Base-by-base conservation (phyloP, 2,797 vertebrate genomes). In the Microcaecilia unicolor region DNA sequence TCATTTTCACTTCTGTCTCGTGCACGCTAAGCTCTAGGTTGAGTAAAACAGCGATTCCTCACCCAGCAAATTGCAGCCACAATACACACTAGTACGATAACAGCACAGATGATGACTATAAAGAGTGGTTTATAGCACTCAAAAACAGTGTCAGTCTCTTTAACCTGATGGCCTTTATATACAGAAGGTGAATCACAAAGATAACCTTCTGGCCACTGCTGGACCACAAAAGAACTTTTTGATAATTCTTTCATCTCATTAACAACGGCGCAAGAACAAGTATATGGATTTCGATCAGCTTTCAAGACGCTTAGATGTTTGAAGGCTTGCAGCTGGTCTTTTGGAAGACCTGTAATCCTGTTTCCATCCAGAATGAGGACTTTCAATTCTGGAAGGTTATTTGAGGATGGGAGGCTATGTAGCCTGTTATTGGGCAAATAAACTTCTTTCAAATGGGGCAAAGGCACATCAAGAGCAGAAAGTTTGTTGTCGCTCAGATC, bases 361-460 rank as follows among this genome's bases (percentile, higher is more conserved):
- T 75, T 77, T 28, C 58, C 43, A 37, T 73, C 50, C 4, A 77
- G 16, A 34, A 44, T 44, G 3, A 77, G 54, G 3, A 58, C 52
- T 20, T 58, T 41, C 41, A 77, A 13, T 22, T 1, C 0, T 13
- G 72, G 58, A 36, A 2, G 53, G 3, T 44, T 51, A 11, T 3
- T 27, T 18, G 67, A 0, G n/a, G 49, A n/a, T 5, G 64, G 57
- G 4, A 14, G 3, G 3, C 55, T 41, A 15, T 18, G 39, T 28
- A 84, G 52, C 19, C 27, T 9, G 37, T 84, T 85, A 34, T 51
- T 54, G 31, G 57, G 71, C 28, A 85, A 58, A 32, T 74, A 62
- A 2, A 85, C 67, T 17, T 48, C 40, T 22, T 21, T 63, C 28
- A 85, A 44, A 12, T 28, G 42, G 30, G 19, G 20, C 6, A 62